Base-by-base conservation (phyloP, 1,140 invertebrate species). In the Ips nitidus region DNA sequence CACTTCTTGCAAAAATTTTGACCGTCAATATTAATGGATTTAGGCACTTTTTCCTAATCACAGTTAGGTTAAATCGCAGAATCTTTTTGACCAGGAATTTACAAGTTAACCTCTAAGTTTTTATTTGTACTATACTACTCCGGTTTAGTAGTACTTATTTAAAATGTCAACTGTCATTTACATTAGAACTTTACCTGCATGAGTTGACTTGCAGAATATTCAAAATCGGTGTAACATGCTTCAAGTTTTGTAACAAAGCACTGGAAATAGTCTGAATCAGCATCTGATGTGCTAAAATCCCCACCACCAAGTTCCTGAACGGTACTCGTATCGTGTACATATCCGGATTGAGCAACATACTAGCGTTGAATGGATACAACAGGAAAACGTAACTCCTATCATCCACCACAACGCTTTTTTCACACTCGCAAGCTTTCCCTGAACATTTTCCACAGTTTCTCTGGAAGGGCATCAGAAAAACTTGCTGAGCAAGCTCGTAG, bases 321-420 rank as follows among this genome's bases (percentile, higher is more conserved):
- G 94, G 92, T 45, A 98, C 92, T 71, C 93, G 87, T 41, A 89
- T 88, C 42, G 88, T 89, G 75, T 91, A 92, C 65, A 92, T 84
- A 72, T 94, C 92, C 45, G 92, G 88, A 80, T 78, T 93, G 90
- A 47, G 88, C 81, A 73, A 87, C 86, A 70, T 89, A 85, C 41
- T 85, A 70, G 90, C 85, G 69, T 90, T 89, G 47, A 92, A 87
- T 37, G 93, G 89, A 81, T 95, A 96, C 41, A 97, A 84, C 36
- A 97, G 84, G 78, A 97, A 95, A 58, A 95, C 91, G 80, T 94
- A 97, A 71, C 93, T 95, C 75, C 93, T 85, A 75, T 92, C 91
- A 76, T 90, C 91, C 2, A 86, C 85, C 55, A 85, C 75, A 71
- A 83, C 80, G 67, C 82, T 82, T 53, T 75, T 69, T 52, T 70